A percentile compares a stretch with the other conserved stretches of the same genome.
phyloP scores from a whole-genome alignment of 2,113 vertebrate species.

The Felis catus region DNA sequence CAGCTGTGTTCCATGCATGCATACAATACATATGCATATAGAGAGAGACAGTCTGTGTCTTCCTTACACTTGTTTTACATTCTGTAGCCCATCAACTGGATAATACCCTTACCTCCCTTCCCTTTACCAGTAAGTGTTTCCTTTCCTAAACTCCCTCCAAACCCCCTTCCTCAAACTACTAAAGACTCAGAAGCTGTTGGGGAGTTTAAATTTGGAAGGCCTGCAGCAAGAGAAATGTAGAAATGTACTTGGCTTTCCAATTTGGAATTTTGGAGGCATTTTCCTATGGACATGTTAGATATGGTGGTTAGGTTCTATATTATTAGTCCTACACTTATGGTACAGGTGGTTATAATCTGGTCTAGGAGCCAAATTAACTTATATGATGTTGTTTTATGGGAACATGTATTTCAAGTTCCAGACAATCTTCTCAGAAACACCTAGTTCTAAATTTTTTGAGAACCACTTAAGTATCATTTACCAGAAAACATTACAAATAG shows the following conservation, averaged over 20 bases:
- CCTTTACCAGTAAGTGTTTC: not conserved
- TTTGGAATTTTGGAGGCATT: constrained; percentile 13
- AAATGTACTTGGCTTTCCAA: constrained; percentile 21
- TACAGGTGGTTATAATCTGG: not conserved
- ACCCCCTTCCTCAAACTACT: not conserved
- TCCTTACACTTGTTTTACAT: not conserved
- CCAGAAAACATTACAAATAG: not conserved
- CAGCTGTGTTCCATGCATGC: not conserved
- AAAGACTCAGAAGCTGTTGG: not conserved
- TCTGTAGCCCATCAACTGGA: not conserved
- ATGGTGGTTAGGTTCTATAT: not conserved
- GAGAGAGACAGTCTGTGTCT: not conserved
- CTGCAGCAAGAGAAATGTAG: not conserved
- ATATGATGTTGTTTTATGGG: not conserved
- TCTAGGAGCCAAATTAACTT: not conserved
- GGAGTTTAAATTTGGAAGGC: constrained; percentile 40
- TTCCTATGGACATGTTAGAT: not conserved
- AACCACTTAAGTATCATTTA: not conserved
- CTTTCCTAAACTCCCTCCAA: not conserved
- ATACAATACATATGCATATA: not conserved
- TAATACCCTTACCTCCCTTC: not conserved
- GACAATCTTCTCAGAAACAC: constrained; percentile 6
- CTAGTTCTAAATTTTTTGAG: constrained; percentile 40
- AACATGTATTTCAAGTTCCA: constrained; percentile 29
- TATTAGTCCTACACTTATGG: not conserved